Percentiles rank a stretch among this genome's conserved stretches.
phyloP scores from a whole-genome alignment of 2,888 invertebrate species.

The Polymixis lichenea region DNA sequence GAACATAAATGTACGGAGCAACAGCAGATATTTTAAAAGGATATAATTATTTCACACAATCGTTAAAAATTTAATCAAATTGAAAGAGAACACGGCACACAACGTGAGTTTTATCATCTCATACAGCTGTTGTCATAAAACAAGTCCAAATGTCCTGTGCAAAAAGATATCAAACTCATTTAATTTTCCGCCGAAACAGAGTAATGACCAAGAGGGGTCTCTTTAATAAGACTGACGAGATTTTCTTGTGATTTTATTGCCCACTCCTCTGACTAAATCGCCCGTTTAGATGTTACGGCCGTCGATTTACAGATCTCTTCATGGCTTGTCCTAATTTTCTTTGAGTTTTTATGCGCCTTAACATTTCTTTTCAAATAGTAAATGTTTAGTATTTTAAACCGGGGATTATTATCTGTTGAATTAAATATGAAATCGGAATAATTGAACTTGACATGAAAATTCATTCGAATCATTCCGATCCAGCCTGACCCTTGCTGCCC shows the following conservation, averaged over 20 bases:
- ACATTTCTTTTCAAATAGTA: slow-evolving; percentile 47
- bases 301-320: slow-evolving; percentile 80
- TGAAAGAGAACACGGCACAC: slow-evolving; percentile 23
- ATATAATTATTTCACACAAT: slow-evolving; percentile 23
- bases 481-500: no score
- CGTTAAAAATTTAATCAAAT: slow-evolving; percentile 65
- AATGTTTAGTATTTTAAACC: slow-evolving; percentile 38
- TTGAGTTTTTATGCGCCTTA: slow-evolving; percentile 70
- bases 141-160: slow-evolving; percentile 67
- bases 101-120: slow-evolving; percentile 61
- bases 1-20: no score
- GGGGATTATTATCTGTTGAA: slow-evolving; percentile 19
- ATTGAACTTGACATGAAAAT: neutral
- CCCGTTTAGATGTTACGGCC: slow-evolving; percentile 81
- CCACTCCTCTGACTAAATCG: slow-evolving; percentile 79
- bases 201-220: slow-evolving; percentile 76
- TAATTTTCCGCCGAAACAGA: slow-evolving; percentile 83
- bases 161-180: slow-evolving; percentile 75
- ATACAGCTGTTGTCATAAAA: slow-evolving; percentile 70
- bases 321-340: slow-evolving; percentile 78
- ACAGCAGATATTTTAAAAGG: no score
- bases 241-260: slow-evolving; percentile 81
- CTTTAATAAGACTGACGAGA: slow-evolving; percentile 82
- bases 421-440: slow-evolving; percentile 21
- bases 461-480: neutral